Percentiles rank a stretch among this genome's conserved stretches.
These are phyloP conservation scores for Scophthalmus maximus DNA, from an alignment of 2,113 vertebrate species.

Conservation along the genomic window DNA sequence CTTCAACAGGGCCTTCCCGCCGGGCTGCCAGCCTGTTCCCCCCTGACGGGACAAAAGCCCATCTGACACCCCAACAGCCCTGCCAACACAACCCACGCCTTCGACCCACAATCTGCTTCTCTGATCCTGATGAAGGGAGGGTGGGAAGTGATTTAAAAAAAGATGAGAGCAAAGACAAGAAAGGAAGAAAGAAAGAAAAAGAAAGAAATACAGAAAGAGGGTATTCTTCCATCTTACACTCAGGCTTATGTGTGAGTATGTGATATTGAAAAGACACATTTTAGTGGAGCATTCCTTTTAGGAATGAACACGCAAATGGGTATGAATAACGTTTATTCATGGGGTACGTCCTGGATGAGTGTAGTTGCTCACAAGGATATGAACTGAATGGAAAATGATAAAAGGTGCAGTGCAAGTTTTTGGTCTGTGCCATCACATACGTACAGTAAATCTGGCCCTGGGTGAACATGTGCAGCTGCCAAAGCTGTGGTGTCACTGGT, in stretches of 20 bases:
- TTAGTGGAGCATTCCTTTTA: too few species aligned
- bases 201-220: neutral
- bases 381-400: neutral
- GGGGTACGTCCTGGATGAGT: too few species aligned
- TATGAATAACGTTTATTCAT: too few species aligned
- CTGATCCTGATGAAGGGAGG: conserved; percentile 64
- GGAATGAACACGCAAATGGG: neutral
- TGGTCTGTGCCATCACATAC: conserved; percentile 25
- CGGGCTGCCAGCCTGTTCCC: conserved; percentile 95
- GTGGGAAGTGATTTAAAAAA: conserved; percentile 52
- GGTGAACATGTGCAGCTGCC: conserved; percentile 74
- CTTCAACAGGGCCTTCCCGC: conserved; percentile 94
- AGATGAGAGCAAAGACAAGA: conserved; percentile 5
- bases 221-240: too few species aligned
- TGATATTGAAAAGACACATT: neutral
- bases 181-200: neutral
- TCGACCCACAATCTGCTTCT: conserved; percentile 91
- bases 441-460: conserved; percentile 48
- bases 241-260: neutral
- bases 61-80: conserved; percentile 92
- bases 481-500: conserved; percentile 70
- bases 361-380: too few species aligned
- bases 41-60: conserved; percentile 93
- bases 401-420: conserved; percentile 12
- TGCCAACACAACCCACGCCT: conserved; percentile 90